These are phyloP conservation scores for Drosophila sulfurigaster DNA, from an alignment of 1,140 invertebrate genomes.

Conservation along the genomic window DNA sequence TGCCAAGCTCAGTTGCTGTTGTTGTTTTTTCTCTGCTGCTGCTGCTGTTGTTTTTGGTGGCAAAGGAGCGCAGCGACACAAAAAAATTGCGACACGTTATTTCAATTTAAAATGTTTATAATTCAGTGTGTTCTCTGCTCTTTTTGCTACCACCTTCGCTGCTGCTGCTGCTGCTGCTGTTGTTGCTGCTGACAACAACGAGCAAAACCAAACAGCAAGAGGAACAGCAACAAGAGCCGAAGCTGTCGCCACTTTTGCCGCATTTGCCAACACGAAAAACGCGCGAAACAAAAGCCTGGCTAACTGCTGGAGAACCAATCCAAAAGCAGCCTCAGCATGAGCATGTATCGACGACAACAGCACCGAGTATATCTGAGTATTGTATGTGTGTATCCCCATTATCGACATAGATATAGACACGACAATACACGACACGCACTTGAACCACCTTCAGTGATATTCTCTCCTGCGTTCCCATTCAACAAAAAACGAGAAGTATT, in stretches of 20 bases:
- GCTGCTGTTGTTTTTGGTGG: slow-evolving; percentile 46
- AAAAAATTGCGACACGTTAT: slow-evolving; percentile 81
- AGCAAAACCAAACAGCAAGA: slow-evolving; percentile 9
- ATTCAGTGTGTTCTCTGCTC: slow-evolving; percentile 72
- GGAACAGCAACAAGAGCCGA: slow-evolving; percentile 22
- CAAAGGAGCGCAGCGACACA: slow-evolving; percentile 62
- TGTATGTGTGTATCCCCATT: slow-evolving; percentile 10
- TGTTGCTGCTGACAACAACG: neutral
- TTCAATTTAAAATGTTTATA: slow-evolving; percentile 84
- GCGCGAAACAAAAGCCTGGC: slow-evolving; percentile 26
- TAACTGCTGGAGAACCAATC: slow-evolving; percentile 11
- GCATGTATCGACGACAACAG: slow-evolving; percentile 1
- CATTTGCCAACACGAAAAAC: slow-evolving; percentile 51
- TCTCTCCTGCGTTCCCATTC: neutral
- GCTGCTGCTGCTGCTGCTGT: slow-evolving; percentile 6
- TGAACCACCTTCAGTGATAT: neutral
- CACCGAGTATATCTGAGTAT: no score
- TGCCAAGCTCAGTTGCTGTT: slow-evolving; percentile 46
- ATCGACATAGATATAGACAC: slow-evolving; percentile 20
- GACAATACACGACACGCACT: slow-evolving; percentile 18
- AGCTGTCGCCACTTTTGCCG: slow-evolving; percentile 71
- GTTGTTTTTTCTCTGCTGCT: slow-evolving; percentile 18
- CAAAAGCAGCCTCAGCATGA: neutral
- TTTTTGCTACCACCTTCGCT: slow-evolving; percentile 47
- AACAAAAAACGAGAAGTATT: neutral